Evolutionary conservation across 2,797 vertebrate genomes (phyloP).

Genomic region (Poecilia gillii): DNA sequence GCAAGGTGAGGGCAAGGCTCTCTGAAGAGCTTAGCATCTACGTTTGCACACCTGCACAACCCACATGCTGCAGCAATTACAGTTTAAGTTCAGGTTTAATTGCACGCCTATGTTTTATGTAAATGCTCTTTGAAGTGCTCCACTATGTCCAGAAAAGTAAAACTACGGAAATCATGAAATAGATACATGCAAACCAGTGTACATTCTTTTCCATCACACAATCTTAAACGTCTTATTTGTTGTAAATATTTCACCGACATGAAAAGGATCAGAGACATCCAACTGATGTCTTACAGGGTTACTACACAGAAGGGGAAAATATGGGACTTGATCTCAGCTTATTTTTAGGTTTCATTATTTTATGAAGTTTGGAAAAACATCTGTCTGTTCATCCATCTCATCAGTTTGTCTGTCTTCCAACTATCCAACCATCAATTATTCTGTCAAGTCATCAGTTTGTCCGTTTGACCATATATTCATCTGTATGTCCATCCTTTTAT

Average conservation of each 20-base stretch:
- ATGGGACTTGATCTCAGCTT: background rate
- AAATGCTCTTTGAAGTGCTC: constrained; percentile 23
- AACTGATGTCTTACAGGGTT: background rate
- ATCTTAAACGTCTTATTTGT: background rate
- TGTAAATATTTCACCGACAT: background rate
- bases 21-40: constrained; percentile 26
- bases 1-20: constrained; percentile 24
- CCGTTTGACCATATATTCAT: background rate
- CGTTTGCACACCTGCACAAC: constrained; percentile 20
- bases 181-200: background rate
- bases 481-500: background rate
- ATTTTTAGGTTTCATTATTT: background rate
- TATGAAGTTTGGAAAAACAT: background rate
- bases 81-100: constrained; percentile 46
- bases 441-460: background rate
- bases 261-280: background rate
- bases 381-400: background rate
- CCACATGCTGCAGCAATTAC: constrained; percentile 25
- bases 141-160: background rate
- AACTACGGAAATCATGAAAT: background rate
- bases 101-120: constrained; percentile 18
- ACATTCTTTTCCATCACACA: constrained; percentile 2
- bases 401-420: background rate
- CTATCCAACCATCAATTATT: background rate
- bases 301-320: background rate